Base-by-base conservation (phyloP, 2,888 invertebrate species). In the Dryomyza anilis region DNA sequence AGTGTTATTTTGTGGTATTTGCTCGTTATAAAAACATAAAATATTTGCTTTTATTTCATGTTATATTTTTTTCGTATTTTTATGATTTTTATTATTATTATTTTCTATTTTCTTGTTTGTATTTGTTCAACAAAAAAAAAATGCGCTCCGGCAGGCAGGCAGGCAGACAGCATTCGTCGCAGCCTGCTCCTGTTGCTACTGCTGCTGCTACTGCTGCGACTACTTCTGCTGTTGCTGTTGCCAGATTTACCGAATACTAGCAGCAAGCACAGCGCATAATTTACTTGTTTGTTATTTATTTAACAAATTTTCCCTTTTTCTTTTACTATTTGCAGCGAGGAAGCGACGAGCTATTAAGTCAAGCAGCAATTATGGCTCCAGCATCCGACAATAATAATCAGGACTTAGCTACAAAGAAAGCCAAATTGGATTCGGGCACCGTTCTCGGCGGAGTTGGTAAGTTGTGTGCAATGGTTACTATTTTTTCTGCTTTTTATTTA, bases 271-370 rank as follows among this genome's bases (percentile, higher is more conserved):
- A n/a, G n/a, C n/a, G n/a, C n/a, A n/a, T n/a, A n/a, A n/a, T n/a
- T n/a, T n/a, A 19, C 48, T 52, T 61, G 30, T 61, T 61, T 61
- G 43, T 53, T 59, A 48, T 48, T 46, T 59, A 48, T 59, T 48
- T 59, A 59, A 59, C 30, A 36, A 61, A 27, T 29, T 52, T 43
- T 50, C 56, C 59, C 39, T 12, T 39, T 39, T n/a, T 64, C 19
- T 62, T 45, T 57, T 57, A 68, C 60, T 71, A 59, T 56, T 63
- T 89, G 60, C 91, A 96, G 96, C 93, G 96, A 88, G 96, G 96
- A 87, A 95, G 95, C 85, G 96, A 96, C 91, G 96, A 96, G 89
- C 91, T 96, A 86, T 89, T 96, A 85, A 94, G 95, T 86, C 94
- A 95, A 88, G 92, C 93, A 86, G 93, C 93, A 87, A 94, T 96